Evolutionary conservation across 2,888 invertebrate genomes (phyloP), one percentile per base, ranked within the genome.

Genomic region (Drosophila prostipennis): DNA sequence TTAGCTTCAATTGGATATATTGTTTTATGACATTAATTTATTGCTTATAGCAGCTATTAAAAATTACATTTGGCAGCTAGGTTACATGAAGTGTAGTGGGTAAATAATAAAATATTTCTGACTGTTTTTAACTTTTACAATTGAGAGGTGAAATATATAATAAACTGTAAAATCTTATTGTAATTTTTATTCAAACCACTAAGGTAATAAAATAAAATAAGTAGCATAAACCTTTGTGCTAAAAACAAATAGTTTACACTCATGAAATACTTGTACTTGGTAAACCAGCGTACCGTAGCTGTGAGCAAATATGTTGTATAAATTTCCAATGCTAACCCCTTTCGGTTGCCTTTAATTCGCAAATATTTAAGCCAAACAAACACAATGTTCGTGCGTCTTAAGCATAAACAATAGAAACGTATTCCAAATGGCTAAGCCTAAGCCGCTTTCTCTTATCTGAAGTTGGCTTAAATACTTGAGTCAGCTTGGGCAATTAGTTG

Each of bases 401-500:
- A n/a, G 34, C 61, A 63, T 63, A 58, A 58, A 42, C 58, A 34
- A 48, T 42, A 26, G 58, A 40, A 52, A 36, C 23, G 13, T 19
- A 51, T 49, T 14, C 58, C 19, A 2, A 52, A 29, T n/a, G 19
- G 29, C 55, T 55, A 37, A 43, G 46, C 46, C 16, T 39, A 26
- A 32, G 39, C 54, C 26, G 53, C 53, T 71, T 72, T 79, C 79
- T 75, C 84, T 64, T 72, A 67, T 69, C 14, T 56, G 70, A 78
- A 79, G 84, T 76, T 81, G 74, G 78, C 74, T 76, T 76, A 79
- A 84, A 79, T 79, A 64, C 75, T 82, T 67, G 59, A 59, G 71
- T 36, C 84, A 58, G 74, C 81, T 79, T 74, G 60, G 69, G 70
- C 87, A 87, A 87, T 86, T 87, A 84, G 85, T 55, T 63, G 51